Base-by-base conservation (phyloP, 2,888 invertebrate species). In the Agrotis puta region DNA sequence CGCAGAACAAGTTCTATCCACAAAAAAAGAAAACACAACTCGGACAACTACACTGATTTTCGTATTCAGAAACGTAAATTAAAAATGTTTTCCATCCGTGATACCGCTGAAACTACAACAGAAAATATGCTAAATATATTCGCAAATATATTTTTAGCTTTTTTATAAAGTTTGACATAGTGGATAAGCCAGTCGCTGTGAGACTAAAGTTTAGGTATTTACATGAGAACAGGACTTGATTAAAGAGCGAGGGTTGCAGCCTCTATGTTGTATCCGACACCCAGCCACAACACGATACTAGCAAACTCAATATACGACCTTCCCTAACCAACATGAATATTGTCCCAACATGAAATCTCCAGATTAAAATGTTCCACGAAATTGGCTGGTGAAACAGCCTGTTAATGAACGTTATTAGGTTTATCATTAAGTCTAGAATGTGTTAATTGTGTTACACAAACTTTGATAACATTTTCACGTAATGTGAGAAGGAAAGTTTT, bases 181-280 rank as follows among this genome's bases (percentile, higher is more conserved):
- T 33, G 7, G 48, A 57, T 53, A n/a, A 74, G 33, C 57, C 27
- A 64, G 27, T 50, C 50, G 57, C 9, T 48, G 18, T 63, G 14
- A 2, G 22, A 57, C 54, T 70, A 59, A 59, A 79, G 65, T 58
- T 43, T 59, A 62, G 66, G 82, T 85, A 88, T 88, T 87, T 82
- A 88, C 86, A 88, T 85, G 75, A 82, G 81, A 85, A 85, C 85
- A 73, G 70, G 72, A 68, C 2, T 86, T 86, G 84, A 89, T 88
- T 88, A 88, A 87, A 86, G 85, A 78, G 80, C 75, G 64, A 39
- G 62, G 75, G 80, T 69, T 68, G 77, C 70, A 54, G 51, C 53
- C 69, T 53, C 76, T 59, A 70, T 86, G 80, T 83, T 84, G 83
- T 84, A 79, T 70, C 76, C 75, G 76, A 74, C 72, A 56, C 68